Evolutionary conservation across 1,140 invertebrate genomes (phyloP), one percentile per base, ranked within the genome.

Genomic region (Calycopis cecrops): DNA sequence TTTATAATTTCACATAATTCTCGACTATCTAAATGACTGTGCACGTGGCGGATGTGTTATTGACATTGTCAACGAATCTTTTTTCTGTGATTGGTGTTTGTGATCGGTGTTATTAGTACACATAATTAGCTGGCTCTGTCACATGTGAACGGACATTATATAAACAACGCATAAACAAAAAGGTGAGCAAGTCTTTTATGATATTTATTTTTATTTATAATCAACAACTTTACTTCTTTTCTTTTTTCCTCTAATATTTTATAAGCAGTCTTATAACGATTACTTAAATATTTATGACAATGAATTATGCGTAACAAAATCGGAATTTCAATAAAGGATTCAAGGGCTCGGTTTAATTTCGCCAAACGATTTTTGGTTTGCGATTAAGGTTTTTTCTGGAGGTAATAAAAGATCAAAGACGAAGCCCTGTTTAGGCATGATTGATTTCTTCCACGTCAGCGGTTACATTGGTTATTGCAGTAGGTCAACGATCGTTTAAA

Each of bases 21-120:
- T 6, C 2, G 21, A 28, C 21, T 28, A 6, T 28, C 2, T 28
- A 28, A 28, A 28, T 28, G 21, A 6, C 21, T 28, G 21, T 28
- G 21, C 6, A 52, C 58, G 69, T 73, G 65, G 63, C 62, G 55
- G 65, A 67, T 28, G 21, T 28, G 21, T 44, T 8, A 16, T 16
- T 17, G 38, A 4, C 38, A 58, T 59, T 44, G 52, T 42, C 37
- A 62, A 52, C 54, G 55, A 56, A 49, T 56, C 48, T 33, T 50
- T 37, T 44, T 54, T 57, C 60, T 62, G 68, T 71, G 69, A 67
- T 72, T 63, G 60, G 67, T 79, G 71, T 67, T 67, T 70, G 68
- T 79, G 72, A 71, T 3, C 21, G 59, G 58, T 71, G 55, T 70
- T 69, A 62, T 60, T 62, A 6, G 21, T 28, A 28, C 21, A 28